Evolutionary conservation across 2,113 vertebrate genomes (phyloP).

Genomic region (Silurus meridionalis): DNA sequence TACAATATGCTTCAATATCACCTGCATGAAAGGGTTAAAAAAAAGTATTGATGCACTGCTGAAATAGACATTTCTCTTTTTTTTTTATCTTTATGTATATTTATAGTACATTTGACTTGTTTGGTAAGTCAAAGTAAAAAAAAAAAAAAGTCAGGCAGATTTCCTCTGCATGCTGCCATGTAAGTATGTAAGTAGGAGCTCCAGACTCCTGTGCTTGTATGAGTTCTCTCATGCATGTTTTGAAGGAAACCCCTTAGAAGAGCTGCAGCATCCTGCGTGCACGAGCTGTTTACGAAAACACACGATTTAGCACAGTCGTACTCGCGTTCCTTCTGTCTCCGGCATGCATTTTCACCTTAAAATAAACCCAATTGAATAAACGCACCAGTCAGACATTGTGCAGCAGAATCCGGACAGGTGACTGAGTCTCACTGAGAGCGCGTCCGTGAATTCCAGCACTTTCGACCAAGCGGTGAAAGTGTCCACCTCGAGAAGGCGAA

Average conservation of each 20-base stretch:
- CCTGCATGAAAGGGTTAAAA: too few relatives aligned
- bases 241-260: too few relatives aligned
- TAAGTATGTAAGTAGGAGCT: background rate
- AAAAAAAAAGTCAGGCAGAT: too few relatives aligned
- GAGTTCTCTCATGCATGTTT: too few relatives aligned
- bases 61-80: too few relatives aligned
- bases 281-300: too few relatives aligned
- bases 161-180: background rate
- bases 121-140: background rate
- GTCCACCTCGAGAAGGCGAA: background rate
- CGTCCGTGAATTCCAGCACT: constrained; percentile 31
- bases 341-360: background rate
- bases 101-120: background rate
- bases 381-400: background rate
- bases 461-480: constrained; percentile 17
- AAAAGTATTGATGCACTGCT: too few relatives aligned
- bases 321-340: background rate
- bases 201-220: too few relatives aligned
- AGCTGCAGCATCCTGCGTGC: too few relatives aligned
- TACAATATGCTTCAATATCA: too few relatives aligned
- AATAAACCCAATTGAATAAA: background rate
- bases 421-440: background rate
- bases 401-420: accelerated
- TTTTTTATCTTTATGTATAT: background rate
- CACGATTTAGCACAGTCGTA: background rate